Percentiles rank a stretch among this genome's conserved stretches.
These are phyloP conservation scores for Temnothorax curvispinosus DNA, from an alignment of 1,140 invertebrate genomes.

Conservation along the genomic window DNA sequence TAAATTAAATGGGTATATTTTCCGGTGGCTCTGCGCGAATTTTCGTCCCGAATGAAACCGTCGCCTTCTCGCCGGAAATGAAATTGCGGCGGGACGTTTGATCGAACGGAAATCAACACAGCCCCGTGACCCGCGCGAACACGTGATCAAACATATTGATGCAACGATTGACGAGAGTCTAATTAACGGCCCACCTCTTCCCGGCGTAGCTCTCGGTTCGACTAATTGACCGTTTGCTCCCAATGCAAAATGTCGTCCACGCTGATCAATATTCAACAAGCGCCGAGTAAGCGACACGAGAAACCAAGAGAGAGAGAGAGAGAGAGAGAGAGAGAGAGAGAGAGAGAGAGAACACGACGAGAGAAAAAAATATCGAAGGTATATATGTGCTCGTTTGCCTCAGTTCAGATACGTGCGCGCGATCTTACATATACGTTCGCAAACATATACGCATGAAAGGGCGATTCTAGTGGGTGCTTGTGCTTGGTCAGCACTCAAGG, in stretches of 20 bases:
- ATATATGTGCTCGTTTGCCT: slow-evolving; percentile 54
- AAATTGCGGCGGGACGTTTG: slow-evolving; percentile 56
- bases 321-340: neutral
- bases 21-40: slow-evolving; percentile 31
- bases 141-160: slow-evolving; percentile 68
- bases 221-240: slow-evolving; percentile 73
- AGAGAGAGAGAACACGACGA: slow-evolving; percentile 1
- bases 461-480: slow-evolving; percentile 78
- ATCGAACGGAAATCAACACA: slow-evolving; percentile 58
- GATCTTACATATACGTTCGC: slow-evolving; percentile 11
- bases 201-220: slow-evolving; percentile 64
- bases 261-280: slow-evolving; percentile 75
- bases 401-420: slow-evolving; percentile 22
- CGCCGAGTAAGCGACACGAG: slow-evolving; percentile 59
- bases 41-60: neutral
- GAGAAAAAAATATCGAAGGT: slow-evolving; percentile 68
- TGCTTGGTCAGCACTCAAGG: slow-evolving; percentile 85
- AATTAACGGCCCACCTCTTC: slow-evolving; percentile 67
- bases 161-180: slow-evolving; percentile 69
- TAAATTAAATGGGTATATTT: slow-evolving; percentile 35
- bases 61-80: slow-evolving; percentile 32
- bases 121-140: slow-evolving; percentile 52
- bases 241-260: slow-evolving; percentile 70
- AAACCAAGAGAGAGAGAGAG: slow-evolving; percentile 36
- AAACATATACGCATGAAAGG: slow-evolving; percentile 15